Base-by-base conservation (phyloP, 1,140 invertebrate genomes). In the Nixonia krombeini region DNA sequence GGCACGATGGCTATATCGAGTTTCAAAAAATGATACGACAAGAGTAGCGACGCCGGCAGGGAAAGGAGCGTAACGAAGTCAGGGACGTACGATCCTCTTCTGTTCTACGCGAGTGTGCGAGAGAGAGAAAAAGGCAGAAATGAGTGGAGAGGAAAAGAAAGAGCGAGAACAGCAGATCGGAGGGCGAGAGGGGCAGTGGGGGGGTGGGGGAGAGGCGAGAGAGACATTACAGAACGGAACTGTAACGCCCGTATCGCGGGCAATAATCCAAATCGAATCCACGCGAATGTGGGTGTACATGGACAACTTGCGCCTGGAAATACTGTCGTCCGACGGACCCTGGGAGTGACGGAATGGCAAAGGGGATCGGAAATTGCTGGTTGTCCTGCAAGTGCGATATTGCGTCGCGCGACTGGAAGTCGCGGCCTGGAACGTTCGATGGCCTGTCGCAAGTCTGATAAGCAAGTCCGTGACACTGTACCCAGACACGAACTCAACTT, bases 301-400 rank as follows among this genome's bases (percentile, higher is more conserved):
- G 25, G 9, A 53, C 25, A 42, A 45, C 41, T 62, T 55, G 55
- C 47, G 33, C 62, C 47, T 65, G 46, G 51, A 61, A 67, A 55
- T 40, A 31, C 61, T 61, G 64, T 61, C 56, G 40, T 28, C 31
- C 37, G 37, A 40, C 51, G 41, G 46, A 65, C 15, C 17, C 28
- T 29, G 63, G 15, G 40, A 46, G 46, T 47, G 52, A 61, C 41
- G 50, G 55, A 59, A 59, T 55, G 29, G 55, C 50, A 59, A 51
- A 67, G 50, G 50, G 26, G 56, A 61, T 61, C 52, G 57, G 64
- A 59, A 67, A 67, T 61, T 61, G 64, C 52, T 67, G 50, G 57
- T 59, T 59, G 61, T 67, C 53, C 28, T 26, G 38, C 28, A 35
- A 41, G 31, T 41, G 45, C 49, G 42, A 40, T 42, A 62, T 31